These are phyloP conservation scores for Saccostrea glomerata DNA, from an alignment of 1,140 invertebrate genomes.

Conservation along the genomic window DNA sequence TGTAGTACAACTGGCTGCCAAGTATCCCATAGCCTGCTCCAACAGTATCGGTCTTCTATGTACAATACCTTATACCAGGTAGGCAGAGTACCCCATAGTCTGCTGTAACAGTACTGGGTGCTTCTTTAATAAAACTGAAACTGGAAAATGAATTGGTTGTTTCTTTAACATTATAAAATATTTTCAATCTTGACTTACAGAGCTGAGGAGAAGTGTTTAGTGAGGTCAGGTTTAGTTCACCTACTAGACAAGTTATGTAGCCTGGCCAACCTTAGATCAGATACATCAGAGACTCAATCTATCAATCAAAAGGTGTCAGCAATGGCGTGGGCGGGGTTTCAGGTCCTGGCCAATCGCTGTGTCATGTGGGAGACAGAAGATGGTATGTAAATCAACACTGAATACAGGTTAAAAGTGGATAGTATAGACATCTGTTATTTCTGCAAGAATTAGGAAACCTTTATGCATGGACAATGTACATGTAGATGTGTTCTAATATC, in stretches of 20 bases:
- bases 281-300: constrained; percentile 65
- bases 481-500: background rate
- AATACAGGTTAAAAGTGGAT: background rate
- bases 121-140: background rate
- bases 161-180: background rate
- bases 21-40: constrained; percentile 76
- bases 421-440: too few species aligned
- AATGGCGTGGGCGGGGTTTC: constrained; percentile 79
- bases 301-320: constrained; percentile 75
- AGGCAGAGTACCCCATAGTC: background rate
- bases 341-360: constrained; percentile 78
- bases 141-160: background rate
- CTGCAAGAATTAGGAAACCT: too few species aligned
- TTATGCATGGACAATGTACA: background rate
- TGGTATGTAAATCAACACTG: constrained; percentile 63
- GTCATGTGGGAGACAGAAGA: constrained; percentile 78
- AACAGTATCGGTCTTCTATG: constrained; percentile 78
- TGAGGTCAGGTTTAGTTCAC: constrained; percentile 78
- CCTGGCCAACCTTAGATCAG: constrained; percentile 70
- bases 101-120: too few species aligned
- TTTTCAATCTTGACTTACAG: constrained; percentile 55
- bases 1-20: constrained; percentile 75
- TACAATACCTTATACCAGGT: constrained; percentile 78
- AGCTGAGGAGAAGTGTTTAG: constrained; percentile 78
- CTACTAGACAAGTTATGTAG: constrained; percentile 78